Percentiles rank a stretch among this genome's conserved stretches.
Conservation (phyloP, 2,888 invertebrate genomes). For the Macrosiphum euphorbiae region DNA sequence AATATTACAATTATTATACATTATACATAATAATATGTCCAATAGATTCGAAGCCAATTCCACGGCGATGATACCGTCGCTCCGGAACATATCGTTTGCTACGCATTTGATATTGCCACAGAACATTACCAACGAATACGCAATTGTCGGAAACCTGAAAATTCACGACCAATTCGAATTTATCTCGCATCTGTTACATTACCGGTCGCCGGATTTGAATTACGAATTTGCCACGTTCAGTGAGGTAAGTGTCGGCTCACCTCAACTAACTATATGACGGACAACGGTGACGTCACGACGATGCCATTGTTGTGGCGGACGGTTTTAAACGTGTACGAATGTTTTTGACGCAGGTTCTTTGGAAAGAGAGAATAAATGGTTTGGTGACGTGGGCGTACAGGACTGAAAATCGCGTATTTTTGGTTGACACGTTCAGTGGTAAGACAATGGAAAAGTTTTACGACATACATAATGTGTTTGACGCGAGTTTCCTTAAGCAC, state of each 20-base stretch:
- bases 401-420: slow-evolving; percentile 61
- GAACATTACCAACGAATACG: slow-evolving; percentile 50
- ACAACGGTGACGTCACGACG: too few species aligned
- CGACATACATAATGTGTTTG: slow-evolving; percentile 66
- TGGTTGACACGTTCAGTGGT: slow-evolving; percentile 66
- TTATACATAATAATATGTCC: neutral
- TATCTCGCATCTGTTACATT: slow-evolving; percentile 51
- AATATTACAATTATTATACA: neutral
- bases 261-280: neutral
- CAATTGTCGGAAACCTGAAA: slow-evolving; percentile 38
- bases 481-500: slow-evolving; percentile 67
- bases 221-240: slow-evolving; percentile 62
- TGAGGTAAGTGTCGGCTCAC: slow-evolving; percentile 14
- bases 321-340: neutral
- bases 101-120: slow-evolving; percentile 62
- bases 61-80: slow-evolving; percentile 59
- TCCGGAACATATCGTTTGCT: slow-evolving; percentile 57
- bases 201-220: slow-evolving; percentile 56
- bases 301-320: neutral
- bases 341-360: slow-evolving; percentile 31
- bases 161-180: slow-evolving; percentile 54
- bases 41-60: slow-evolving; percentile 63
- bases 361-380: slow-evolving; percentile 46
- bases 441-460: slow-evolving; percentile 65
- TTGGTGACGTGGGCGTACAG: slow-evolving; percentile 57